These are phyloP conservation scores for Urocolius indicus DNA, from an alignment of 2,113 vertebrate genomes.

Conservation along the genomic window DNA sequence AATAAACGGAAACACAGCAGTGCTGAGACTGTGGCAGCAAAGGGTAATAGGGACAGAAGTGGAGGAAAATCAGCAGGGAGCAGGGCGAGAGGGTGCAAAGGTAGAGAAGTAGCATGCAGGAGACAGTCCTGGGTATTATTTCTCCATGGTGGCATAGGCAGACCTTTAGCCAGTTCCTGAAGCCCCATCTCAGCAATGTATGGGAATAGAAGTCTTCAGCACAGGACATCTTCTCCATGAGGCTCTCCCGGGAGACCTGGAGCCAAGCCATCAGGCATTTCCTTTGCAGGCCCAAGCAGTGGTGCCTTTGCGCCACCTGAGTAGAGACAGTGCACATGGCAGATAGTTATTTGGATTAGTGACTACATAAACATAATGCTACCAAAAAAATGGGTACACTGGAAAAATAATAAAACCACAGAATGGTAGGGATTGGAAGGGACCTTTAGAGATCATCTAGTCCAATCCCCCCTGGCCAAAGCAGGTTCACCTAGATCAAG, in stretches of 20 bases:
- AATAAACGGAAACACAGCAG: background rate
- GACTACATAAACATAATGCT: background rate
- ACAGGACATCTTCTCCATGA: conserved; percentile 73
- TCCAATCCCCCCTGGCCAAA: no score
- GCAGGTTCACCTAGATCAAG: no score
- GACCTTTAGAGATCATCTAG: no score
- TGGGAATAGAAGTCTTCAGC: conserved; percentile 78
- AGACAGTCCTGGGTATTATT: background rate
- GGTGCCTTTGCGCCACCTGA: conserved; percentile 85
- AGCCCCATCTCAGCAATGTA: conserved; percentile 76
- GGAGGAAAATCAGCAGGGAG: background rate
- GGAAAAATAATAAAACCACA: background rate
- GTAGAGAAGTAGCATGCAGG: background rate
- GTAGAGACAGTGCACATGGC: background rate
- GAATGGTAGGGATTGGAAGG: no score
- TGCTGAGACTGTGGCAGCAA: background rate
- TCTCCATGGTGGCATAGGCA: background rate
- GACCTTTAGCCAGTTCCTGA: conserved; percentile 86
- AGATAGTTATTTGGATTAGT: background rate
- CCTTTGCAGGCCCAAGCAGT: conserved; percentile 75
- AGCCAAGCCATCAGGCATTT: conserved; percentile 82
- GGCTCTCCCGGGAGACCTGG: conserved; percentile 59
- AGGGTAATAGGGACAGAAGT: background rate
- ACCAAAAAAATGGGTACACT: background rate
- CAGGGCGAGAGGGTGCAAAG: background rate